Conservation (phyloP, 2,888 invertebrate species). For the Drosophila maculinotata region DNA sequence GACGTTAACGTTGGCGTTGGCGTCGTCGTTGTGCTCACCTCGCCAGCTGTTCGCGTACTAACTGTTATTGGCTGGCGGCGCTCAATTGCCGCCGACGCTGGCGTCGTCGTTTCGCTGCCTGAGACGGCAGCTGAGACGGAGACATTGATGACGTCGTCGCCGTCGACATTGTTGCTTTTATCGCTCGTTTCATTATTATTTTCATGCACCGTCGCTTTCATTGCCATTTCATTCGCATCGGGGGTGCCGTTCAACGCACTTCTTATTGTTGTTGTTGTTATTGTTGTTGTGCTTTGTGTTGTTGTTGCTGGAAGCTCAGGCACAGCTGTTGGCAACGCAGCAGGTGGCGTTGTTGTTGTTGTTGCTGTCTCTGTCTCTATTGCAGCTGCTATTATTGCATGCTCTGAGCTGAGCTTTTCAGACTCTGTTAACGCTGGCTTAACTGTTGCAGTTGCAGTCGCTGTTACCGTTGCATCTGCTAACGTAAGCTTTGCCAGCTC, state of each 20-base stretch:
- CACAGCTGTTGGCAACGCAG: slow-evolving; percentile 42
- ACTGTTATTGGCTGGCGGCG: slow-evolving; percentile 61
- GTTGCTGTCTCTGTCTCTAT: slow-evolving; percentile 26
- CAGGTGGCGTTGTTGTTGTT: slow-evolving; percentile 24
- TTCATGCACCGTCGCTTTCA: slow-evolving; percentile 56
- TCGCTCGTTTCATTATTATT: slow-evolving; percentile 56
- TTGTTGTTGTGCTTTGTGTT: slow-evolving; percentile 24
- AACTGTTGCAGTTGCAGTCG: no score
- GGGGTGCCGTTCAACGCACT: slow-evolving; percentile 58
- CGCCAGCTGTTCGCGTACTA: slow-evolving; percentile 76
- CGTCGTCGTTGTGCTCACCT: slow-evolving; percentile 57
- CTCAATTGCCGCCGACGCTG: slow-evolving; percentile 46
- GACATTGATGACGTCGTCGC: slow-evolving; percentile 46
- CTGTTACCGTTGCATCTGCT: no score
- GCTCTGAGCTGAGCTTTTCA: neutral
- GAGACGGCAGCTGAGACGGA: slow-evolving; percentile 36
- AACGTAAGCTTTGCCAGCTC: neutral
- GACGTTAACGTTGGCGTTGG: slow-evolving; percentile 25
- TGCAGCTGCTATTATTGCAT: neutral
- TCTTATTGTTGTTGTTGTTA: slow-evolving; percentile 33
- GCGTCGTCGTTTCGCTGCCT: slow-evolving; percentile 28
- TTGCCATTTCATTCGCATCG: slow-evolving; percentile 55
- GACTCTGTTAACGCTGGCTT: slow-evolving; percentile 12
- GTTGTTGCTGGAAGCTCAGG: slow-evolving; percentile 17
- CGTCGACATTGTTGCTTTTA: slow-evolving; percentile 47